These are phyloP conservation scores for Myopa testacea DNA, from an alignment of 2,888 invertebrate genomes.

Conservation along the genomic window DNA sequence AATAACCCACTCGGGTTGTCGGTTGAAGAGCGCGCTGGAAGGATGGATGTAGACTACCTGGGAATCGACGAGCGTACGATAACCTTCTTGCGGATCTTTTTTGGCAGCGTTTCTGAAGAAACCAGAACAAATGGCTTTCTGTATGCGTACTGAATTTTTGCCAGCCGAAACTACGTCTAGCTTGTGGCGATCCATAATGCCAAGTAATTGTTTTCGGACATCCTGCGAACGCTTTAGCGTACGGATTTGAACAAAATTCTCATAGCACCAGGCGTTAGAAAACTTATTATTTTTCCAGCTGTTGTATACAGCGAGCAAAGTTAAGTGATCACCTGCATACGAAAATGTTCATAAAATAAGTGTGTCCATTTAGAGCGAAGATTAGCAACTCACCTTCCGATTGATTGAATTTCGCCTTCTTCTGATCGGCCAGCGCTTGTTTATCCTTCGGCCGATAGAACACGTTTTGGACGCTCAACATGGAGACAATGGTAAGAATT, in stretches of 20 bases:
- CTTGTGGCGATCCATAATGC: conserved; percentile 98
- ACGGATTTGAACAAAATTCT: conserved; percentile 98
- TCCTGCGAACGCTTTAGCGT: conserved; percentile 98
- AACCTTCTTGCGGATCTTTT: conserved; percentile 98
- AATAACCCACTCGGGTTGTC: conserved; percentile 99
- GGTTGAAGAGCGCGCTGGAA: conserved; percentile 95
- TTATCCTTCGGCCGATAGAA: conserved; percentile 96
- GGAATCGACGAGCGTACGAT: conserved; percentile 96
- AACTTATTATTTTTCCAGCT: conserved; percentile 99
- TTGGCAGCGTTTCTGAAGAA: conserved; percentile 99
- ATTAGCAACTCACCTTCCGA: conserved; percentile 75
- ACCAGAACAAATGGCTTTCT: conserved; percentile 98
- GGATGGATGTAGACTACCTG: conserved; percentile 99
- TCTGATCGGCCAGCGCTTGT: conserved; percentile 96
- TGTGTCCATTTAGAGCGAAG: neutral
- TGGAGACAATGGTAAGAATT: conserved; percentile 97
- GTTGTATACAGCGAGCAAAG: conserved; percentile 97
- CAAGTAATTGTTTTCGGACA: conserved; percentile 95
- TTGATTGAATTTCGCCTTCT: conserved; percentile 99
- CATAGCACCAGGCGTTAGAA: conserved; percentile 99
- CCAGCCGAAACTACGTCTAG: conserved; percentile 97
- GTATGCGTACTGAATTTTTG: conserved; percentile 93
- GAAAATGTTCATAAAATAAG: neutral
- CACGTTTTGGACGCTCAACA: conserved; percentile 99
- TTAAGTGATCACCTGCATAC: conserved; percentile 85